These are phyloP conservation scores for Ictalurus punctatus DNA, from an alignment of 2,113 vertebrate genomes.

Conservation along the genomic window DNA sequence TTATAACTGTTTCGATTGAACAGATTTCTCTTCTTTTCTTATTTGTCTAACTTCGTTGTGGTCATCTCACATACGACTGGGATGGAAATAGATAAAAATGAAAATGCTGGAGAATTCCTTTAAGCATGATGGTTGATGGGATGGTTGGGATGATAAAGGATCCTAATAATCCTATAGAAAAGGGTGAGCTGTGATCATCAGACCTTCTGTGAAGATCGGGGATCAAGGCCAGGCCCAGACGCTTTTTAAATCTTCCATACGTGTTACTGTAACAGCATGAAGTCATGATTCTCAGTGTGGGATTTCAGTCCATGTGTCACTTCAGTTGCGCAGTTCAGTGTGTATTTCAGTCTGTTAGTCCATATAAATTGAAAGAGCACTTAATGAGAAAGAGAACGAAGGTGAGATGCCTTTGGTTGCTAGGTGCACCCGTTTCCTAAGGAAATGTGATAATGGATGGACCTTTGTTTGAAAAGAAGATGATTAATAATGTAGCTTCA, in stretches of 20 bases:
- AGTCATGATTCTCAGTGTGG: neutral
- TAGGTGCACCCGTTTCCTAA: slow-evolving; percentile 50
- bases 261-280: neutral
- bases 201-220: neutral
- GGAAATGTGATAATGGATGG: slow-evolving; percentile 50
- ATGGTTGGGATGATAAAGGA: neutral
- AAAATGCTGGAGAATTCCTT: neutral
- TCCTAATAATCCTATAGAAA: slow-evolving; percentile 3
- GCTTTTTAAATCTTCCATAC: slow-evolving; percentile 8
- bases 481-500: slow-evolving; percentile 61
- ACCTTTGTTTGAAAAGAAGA: slow-evolving; percentile 53
- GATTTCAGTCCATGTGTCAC: neutral
- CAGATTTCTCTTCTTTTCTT: neutral
- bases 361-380: slow-evolving; percentile 6
- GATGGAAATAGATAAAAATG: neutral
- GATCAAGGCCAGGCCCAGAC: slow-evolving; percentile 6
- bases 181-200: neutral
- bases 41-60: neutral
- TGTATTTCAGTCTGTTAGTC: neutral
- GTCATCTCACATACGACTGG: neutral
- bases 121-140: no score
- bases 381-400: slow-evolving; percentile 35
- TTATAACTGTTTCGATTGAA: neutral
- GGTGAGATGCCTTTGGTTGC: slow-evolving; percentile 53
- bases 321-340: neutral